phyloP scores from a whole-genome alignment of 1,140 invertebrate genomes.

The Caenorhabditis brenneri region DNA sequence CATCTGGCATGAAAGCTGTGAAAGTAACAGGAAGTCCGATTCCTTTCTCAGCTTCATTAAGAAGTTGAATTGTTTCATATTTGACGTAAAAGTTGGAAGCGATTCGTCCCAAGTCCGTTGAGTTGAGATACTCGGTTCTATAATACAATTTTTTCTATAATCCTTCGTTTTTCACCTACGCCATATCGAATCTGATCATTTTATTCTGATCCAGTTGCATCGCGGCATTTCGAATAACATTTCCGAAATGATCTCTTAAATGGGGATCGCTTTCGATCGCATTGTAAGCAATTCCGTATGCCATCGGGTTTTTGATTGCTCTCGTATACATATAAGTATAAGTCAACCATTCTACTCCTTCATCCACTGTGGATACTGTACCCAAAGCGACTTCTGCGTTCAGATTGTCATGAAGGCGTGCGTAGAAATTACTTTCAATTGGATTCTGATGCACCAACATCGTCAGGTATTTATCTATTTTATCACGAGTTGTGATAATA shows the following conservation, averaged over 20 bases:
- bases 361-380: conserved; percentile 90
- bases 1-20: conserved; percentile 82
- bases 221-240: conserved; percentile 82
- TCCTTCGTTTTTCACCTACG: conserved; percentile 46
- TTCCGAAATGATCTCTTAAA: conserved; percentile 78
- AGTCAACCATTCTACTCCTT: conserved; percentile 95
- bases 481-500: conserved; percentile 91
- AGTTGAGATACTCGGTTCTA: conserved; percentile 74
- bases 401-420: conserved; percentile 89
- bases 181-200: conserved; percentile 89
- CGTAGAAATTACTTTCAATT: conserved; percentile 95
- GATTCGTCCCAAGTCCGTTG: conserved; percentile 87
- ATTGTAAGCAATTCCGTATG: conserved; percentile 82
- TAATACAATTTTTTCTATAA: neutral
- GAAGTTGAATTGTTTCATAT: conserved; percentile 82
- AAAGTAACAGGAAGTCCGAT: conserved; percentile 70
- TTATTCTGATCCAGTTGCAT: conserved; percentile 85
- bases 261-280: conserved; percentile 77
- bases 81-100: conserved; percentile 98
- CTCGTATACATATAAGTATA: conserved; percentile 95
- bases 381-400: conserved; percentile 89
- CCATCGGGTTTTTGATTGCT: conserved; percentile 89
- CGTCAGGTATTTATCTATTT: conserved; percentile 90
- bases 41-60: neutral
- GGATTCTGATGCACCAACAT: conserved; percentile 94